phyloP scores from a whole-genome alignment of 2,797 vertebrate species.

The Pteronotus mesoamericanus region DNA sequence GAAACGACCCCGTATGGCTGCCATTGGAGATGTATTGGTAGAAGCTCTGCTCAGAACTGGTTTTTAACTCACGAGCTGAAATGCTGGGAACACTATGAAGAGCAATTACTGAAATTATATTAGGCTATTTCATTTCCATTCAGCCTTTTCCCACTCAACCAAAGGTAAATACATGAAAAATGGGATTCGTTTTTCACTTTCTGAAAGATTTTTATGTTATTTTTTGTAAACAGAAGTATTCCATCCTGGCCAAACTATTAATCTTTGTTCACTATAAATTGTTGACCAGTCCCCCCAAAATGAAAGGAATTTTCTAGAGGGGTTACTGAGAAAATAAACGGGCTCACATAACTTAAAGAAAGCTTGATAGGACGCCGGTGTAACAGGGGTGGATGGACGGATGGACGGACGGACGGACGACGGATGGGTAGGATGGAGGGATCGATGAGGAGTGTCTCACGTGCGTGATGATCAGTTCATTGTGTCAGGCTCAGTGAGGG shows the following conservation, averaged over 20 bases:
- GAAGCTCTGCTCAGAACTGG: neutral
- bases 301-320: neutral
- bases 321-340: neutral
- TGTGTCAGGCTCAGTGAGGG: neutral
- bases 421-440: too few species aligned
- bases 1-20: neutral
- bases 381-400: neutral
- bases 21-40: neutral
- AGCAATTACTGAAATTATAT: constrained; percentile 53
- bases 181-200: neutral
- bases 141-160: constrained; percentile 10
- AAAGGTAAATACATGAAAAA: constrained; percentile 45
- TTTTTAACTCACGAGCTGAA: constrained; percentile 37
- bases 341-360: neutral
- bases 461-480: too few species aligned
- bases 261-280: neutral
- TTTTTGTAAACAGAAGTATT: neutral
- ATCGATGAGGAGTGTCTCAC: neutral
- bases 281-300: neutral
- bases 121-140: constrained; percentile 65
- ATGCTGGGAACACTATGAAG: constrained; percentile 49
- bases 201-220: neutral
- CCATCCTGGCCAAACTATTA: neutral
- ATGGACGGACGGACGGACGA: too few species aligned
- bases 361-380: neutral